Conservation (phyloP, 2,888 invertebrate genomes). For the Leptopilina syphax region DNA sequence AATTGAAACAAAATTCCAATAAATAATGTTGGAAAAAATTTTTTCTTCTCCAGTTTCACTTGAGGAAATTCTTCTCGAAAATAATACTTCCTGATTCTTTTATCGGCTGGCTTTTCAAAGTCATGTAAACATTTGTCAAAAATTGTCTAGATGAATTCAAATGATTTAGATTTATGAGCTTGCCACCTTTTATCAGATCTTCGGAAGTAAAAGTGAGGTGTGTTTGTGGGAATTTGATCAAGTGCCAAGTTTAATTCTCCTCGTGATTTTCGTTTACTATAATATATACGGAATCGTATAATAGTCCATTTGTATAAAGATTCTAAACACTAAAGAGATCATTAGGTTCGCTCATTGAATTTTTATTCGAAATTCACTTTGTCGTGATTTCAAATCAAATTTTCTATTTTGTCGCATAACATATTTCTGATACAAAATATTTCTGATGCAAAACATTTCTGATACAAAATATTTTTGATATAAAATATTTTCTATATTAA, state of each 20-base stretch:
- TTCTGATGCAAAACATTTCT: too few species aligned
- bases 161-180: slow-evolving; percentile 22
- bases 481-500: too few species aligned
- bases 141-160: slow-evolving; percentile 10
- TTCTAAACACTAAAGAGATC: slow-evolving; percentile 30
- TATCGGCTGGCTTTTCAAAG: neutral
- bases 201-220: slow-evolving; percentile 10
- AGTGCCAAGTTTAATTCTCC: slow-evolving; percentile 24
- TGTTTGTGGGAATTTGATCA: slow-evolving; percentile 19
- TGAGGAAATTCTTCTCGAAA: neutral
- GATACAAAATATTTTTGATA: too few species aligned
- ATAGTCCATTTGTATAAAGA: slow-evolving; percentile 18
- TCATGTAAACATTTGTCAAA: slow-evolving; percentile 12
- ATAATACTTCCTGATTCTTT: neutral
- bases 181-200: slow-evolving; percentile 21
- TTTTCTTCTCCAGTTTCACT: neutral
- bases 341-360: neutral
- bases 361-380: neutral
- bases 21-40: neutral
- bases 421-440: too few species aligned
- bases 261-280: neutral
- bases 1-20: neutral
- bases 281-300: slow-evolving; percentile 13
- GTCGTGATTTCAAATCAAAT: neutral
- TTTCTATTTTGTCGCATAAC: neutral